A percentile compares a stretch with the other conserved stretches of the same genome.
Evolutionary conservation across 2,113 vertebrate species (phyloP).

Genomic region (Bufo bufo): DNA sequence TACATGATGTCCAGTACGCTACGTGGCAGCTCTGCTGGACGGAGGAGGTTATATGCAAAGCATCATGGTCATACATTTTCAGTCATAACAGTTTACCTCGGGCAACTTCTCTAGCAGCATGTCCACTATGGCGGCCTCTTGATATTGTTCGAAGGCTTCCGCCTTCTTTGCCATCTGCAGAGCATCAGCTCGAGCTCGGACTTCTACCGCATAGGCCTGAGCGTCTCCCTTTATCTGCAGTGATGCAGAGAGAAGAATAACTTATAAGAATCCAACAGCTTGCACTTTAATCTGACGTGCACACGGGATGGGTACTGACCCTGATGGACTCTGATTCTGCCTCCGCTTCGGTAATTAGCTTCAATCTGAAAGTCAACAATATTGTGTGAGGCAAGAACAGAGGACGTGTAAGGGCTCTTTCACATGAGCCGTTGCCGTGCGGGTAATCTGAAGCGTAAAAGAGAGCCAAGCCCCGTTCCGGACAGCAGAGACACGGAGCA

Average conservation of each 20-base stretch:
- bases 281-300: too few relatives aligned
- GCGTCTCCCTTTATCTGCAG: constrained; percentile 86
- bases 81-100: constrained; percentile 68
- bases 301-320: constrained; percentile 69
- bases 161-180: constrained; percentile 92
- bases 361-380: constrained; percentile 68
- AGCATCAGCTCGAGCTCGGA: constrained; percentile 84
- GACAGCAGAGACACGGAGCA: too few relatives aligned
- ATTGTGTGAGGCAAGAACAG: too few relatives aligned
- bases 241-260: neutral
- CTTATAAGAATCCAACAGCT: neutral
- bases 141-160: constrained; percentile 86
- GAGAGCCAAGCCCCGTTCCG: too few relatives aligned
- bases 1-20: too few relatives aligned
- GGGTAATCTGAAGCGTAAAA: too few relatives aligned
- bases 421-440: too few relatives aligned
- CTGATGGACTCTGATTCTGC: constrained; percentile 84
- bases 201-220: constrained; percentile 82
- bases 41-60: too few relatives aligned
- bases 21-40: too few relatives aligned
- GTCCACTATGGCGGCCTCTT: constrained; percentile 90
- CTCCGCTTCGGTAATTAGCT: constrained; percentile 90
- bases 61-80: too few relatives aligned
- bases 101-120: constrained; percentile 92
- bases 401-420: too few relatives aligned